Conservation (phyloP, 2,797 vertebrate genomes). For the Pterois miles region DNA sequence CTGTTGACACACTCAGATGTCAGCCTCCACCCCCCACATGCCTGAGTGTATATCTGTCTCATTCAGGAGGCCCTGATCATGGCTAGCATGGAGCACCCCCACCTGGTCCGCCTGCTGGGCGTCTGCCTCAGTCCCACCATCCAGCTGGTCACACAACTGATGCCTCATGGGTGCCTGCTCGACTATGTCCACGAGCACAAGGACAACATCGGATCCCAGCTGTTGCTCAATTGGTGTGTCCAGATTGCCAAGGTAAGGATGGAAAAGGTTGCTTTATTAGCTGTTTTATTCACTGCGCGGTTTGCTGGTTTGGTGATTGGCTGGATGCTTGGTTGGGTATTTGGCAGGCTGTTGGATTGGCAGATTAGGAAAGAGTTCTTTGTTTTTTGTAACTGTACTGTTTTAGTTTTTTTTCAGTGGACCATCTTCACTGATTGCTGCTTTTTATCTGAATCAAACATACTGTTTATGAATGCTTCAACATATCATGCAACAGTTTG, state of each 20-base stretch:
- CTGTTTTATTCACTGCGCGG: neutral
- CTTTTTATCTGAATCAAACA: neutral
- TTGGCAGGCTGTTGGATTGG: neutral
- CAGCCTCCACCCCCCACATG: constrained; percentile 34
- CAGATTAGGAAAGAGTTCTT: neutral
- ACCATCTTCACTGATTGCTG: neutral
- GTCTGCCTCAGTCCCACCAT: constrained; percentile 98
- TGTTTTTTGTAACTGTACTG: neutral
- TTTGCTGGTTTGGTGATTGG: neutral
- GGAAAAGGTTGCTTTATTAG: neutral
- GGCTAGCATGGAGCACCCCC: constrained; percentile 98
- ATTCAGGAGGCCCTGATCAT: constrained; percentile 97
- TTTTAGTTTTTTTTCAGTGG: neutral
- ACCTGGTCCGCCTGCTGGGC: constrained; percentile 93
- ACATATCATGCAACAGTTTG: too few species aligned
- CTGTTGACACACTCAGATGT: neutral
- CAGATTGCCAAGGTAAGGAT: constrained; percentile 96
- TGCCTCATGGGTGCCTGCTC: constrained; percentile 96
- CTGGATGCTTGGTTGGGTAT: neutral
- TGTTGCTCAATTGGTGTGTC: constrained; percentile 98
- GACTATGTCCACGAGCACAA: constrained; percentile 98
- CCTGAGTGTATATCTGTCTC: constrained; percentile 70
- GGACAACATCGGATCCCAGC: constrained; percentile 97
- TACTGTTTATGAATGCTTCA: neutral
- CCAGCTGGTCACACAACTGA: constrained; percentile 96